Conservation (phyloP, 2,113 vertebrate species). For the Orientallactaga bullata region DNA sequence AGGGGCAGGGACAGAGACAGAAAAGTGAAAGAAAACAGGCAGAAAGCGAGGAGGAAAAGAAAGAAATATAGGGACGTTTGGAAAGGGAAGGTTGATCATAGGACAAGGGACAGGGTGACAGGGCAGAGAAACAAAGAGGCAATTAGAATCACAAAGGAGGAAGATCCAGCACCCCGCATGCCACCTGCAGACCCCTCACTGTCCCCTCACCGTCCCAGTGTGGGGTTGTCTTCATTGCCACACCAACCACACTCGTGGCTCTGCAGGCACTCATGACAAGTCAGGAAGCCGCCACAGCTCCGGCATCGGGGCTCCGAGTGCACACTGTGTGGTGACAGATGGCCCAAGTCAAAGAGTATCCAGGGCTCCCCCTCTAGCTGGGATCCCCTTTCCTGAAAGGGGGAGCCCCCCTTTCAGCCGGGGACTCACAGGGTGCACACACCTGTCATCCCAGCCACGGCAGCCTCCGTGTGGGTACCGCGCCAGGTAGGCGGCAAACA, state of each 20-base stretch:
- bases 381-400: background rate
- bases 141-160: background rate
- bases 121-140: constrained; percentile 2
- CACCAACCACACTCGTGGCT: constrained; percentile 97
- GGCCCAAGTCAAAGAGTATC: background rate
- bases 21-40: background rate
- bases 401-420: no score
- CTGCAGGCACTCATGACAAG: constrained; percentile 92
- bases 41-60: background rate
- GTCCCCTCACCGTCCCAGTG: constrained; percentile 90
- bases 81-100: background rate
- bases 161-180: no score
- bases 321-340: constrained; percentile 84
- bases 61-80: fast-evolving
- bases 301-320: constrained; percentile 94
- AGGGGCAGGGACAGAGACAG: background rate
- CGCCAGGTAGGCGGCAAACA: constrained; percentile 95
- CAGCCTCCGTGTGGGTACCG: constrained; percentile 95
- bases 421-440: background rate
- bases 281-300: constrained; percentile 90
- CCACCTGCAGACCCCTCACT: fast-evolving
- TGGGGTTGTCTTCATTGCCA: constrained; percentile 95
- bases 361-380: fast-evolving
- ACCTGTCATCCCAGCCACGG: constrained; percentile 97
- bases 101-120: background rate